phyloP scores from a whole-genome alignment of 2,888 invertebrate species.

The Chrysolina haemoptera region DNA sequence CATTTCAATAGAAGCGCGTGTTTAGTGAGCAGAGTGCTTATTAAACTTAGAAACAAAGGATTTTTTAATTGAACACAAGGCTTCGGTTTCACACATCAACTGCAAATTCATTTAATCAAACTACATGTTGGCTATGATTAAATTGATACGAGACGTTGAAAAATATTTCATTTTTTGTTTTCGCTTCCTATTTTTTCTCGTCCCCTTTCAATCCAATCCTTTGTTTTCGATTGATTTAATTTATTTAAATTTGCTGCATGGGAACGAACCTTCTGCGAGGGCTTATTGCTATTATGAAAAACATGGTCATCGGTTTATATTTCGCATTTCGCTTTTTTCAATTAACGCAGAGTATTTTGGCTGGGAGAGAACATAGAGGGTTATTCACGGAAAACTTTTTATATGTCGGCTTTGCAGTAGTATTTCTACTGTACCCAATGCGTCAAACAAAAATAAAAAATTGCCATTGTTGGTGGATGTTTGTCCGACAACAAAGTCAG shows the following conservation, averaged over 20 bases:
- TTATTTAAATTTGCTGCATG: constrained; percentile 43
- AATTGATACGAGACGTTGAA: constrained; percentile 67
- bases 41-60: constrained; percentile 70
- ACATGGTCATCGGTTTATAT: constrained; percentile 47
- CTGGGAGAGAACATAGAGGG: neutral
- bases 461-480: too few relatives aligned
- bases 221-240: constrained; percentile 58
- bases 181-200: constrained; percentile 48
- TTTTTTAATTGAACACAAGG: constrained; percentile 70
- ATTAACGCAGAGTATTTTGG: constrained; percentile 38
- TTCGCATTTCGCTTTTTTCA: constrained; percentile 47
- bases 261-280: constrained; percentile 48
- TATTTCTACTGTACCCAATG: too few relatives aligned
- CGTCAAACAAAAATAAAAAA: too few relatives aligned
- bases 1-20: constrained; percentile 63
- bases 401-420: too few relatives aligned
- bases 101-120: constrained; percentile 69
- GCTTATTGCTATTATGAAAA: constrained; percentile 27
- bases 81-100: constrained; percentile 70
- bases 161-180: constrained; percentile 57
- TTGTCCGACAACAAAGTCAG: too few relatives aligned
- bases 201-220: constrained; percentile 51
- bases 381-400: neutral
- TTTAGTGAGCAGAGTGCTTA: constrained; percentile 67
- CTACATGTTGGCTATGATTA: constrained; percentile 67